Evolutionary conservation across 2,797 vertebrate genomes (phyloP).

Genomic region (Odontamblyopus rebecca): DNA sequence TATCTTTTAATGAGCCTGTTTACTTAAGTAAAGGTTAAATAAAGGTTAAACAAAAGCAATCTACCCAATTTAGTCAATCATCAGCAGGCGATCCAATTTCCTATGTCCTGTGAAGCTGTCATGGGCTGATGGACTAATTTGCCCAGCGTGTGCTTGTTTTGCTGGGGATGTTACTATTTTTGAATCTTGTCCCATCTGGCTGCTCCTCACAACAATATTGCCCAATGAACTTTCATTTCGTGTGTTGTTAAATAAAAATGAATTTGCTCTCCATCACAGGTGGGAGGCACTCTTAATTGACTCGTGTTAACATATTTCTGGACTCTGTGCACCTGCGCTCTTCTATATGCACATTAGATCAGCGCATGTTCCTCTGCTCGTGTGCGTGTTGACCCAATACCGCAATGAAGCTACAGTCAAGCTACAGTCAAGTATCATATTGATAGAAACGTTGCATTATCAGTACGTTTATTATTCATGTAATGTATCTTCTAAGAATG

Average conservation of each 20-base stretch:
- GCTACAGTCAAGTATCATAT: constrained; percentile 4
- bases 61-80: constrained; percentile 52
- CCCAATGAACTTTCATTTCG: constrained; percentile 78
- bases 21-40: constrained; percentile 53
- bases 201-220: constrained; percentile 71
- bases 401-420: constrained; percentile 30
- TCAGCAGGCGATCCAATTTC: constrained; percentile 40
- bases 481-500: too few species aligned
- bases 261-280: constrained; percentile 79
- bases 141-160: constrained; percentile 40
- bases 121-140: constrained; percentile 68
- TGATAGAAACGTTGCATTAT: too few species aligned
- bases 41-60: constrained; percentile 64
- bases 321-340: constrained; percentile 75
- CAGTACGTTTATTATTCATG: neutral
- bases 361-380: constrained; percentile 51
- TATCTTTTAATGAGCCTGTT: constrained; percentile 43
- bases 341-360: constrained; percentile 62
- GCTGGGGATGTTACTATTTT: constrained; percentile 68
- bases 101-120: constrained; percentile 63
- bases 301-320: constrained; percentile 73
- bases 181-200: constrained; percentile 79
- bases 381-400: constrained; percentile 55
- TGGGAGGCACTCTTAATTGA: constrained; percentile 79
- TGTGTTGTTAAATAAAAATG: constrained; percentile 78